Conservation (phyloP, 2,888 invertebrate genomes). For the Gnatocerus cornutus region DNA sequence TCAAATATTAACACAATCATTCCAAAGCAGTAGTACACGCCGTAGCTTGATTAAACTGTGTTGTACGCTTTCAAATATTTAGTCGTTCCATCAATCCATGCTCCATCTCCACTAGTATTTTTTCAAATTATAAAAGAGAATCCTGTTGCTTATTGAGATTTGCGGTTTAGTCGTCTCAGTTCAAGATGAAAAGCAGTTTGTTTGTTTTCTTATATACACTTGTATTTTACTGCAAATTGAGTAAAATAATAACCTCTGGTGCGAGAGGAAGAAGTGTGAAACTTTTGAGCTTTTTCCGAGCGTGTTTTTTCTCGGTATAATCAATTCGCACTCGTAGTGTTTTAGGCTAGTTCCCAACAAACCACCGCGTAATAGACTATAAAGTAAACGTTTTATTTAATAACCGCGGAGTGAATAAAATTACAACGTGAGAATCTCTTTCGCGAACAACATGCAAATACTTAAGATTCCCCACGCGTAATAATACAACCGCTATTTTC, state of each 20-base stretch:
- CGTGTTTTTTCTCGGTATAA: neutral
- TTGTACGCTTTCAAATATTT: conserved; percentile 7
- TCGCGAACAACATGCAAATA: conserved; percentile 53
- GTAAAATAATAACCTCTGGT: conserved; percentile 1
- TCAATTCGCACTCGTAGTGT: conserved; percentile 6
- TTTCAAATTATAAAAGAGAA: neutral
- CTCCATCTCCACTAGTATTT: neutral
- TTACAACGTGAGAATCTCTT: conserved; percentile 60
- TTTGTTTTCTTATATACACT: conserved; percentile 11
- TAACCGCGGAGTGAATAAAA: conserved; percentile 53
- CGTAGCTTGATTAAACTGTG: conserved; percentile 11
- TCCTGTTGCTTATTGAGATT: conserved; percentile 16
- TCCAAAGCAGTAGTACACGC: neutral
- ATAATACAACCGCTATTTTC: conserved; percentile 47
- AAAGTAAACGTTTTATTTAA: conserved; percentile 45
- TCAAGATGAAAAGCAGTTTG: neutral
- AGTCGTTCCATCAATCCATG: conserved; percentile 1
- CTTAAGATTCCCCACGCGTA: conserved; percentile 49
- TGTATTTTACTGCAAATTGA: conserved; percentile 16
- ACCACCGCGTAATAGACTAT: conserved; percentile 27
- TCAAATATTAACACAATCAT: conserved; percentile 11
- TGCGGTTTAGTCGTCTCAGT: conserved; percentile 19
- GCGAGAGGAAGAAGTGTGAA: neutral
- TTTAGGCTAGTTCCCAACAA: conserved; percentile 19
- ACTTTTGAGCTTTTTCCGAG: conserved; percentile 2